A percentile compares a stretch with the other conserved stretches of the same genome.
Conservation (phyloP, 2,888 invertebrate genomes). For the Trachelus troglodyta region DNA sequence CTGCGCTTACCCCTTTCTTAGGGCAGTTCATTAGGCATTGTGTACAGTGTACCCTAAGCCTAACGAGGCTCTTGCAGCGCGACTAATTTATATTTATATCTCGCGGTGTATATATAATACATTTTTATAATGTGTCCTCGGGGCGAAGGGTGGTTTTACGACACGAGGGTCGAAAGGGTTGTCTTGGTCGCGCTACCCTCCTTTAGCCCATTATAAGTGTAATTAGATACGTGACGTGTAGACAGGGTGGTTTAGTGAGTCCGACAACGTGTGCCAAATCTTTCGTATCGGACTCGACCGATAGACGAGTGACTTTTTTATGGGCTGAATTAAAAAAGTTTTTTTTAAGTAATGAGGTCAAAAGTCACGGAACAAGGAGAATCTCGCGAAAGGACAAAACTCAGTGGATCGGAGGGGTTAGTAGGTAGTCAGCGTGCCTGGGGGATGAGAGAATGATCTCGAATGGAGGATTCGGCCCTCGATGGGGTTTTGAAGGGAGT, state of each 20-base stretch:
- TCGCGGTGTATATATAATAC: conserved; percentile 38
- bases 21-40: conserved; percentile 24
- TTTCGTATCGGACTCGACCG: not conserved
- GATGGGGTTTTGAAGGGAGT: conserved; percentile 25
- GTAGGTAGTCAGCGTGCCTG: not conserved
- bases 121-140: conserved; percentile 42
- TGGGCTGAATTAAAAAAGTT: not conserved
- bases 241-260: conserved; percentile 11
- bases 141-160: conserved; percentile 30
- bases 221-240: conserved; percentile 25
- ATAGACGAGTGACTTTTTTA: not conserved
- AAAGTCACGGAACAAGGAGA: not conserved
- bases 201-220: conserved; percentile 26
- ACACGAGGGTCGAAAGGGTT: conserved; percentile 27
- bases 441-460: not conserved
- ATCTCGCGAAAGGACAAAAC: not conserved
- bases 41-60: conserved; percentile 31
- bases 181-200: conserved; percentile 20
- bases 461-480: conserved; percentile 3
- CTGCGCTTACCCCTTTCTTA: conserved; percentile 20
- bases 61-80: conserved; percentile 26
- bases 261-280: conserved; percentile 5
- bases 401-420: not conserved
- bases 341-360: not conserved
- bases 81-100: conserved; percentile 44